Conservation (phyloP, 2,113 vertebrate genomes). For the Mormyrus iriodes region DNA sequence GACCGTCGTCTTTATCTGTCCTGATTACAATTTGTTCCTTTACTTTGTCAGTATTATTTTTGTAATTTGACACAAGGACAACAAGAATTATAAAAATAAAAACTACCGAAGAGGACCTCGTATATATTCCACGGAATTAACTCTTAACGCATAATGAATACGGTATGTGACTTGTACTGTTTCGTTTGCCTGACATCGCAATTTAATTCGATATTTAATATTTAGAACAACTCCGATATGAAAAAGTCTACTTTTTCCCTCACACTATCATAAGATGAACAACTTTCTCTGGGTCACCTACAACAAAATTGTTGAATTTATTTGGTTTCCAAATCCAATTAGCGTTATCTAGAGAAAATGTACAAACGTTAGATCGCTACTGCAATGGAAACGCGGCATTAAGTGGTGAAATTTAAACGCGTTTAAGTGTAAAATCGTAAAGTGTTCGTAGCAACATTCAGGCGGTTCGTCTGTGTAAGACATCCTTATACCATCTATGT, state of each 20-base stretch:
- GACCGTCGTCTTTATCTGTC: neutral
- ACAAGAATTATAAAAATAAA: neutral
- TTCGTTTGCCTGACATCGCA: neutral
- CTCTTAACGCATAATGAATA: neutral
- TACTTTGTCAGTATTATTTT: neutral
- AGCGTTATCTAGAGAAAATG: neutral
- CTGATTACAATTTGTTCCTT: neutral
- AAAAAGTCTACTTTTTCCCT: neutral
- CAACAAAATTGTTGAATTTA: neutral
- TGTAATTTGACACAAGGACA: neutral
- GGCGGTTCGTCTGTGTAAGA: neutral
- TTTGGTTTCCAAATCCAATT: neutral
- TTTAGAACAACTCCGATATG: neutral
- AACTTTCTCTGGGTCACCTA: neutral
- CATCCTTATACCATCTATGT: neutral
- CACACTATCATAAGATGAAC: neutral
- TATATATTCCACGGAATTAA: neutral
- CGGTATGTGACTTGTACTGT: neutral
- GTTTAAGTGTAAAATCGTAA: neutral
- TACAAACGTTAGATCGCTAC: neutral
- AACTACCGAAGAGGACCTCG: neutral
- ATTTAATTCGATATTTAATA: neutral
- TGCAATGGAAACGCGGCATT: neutral
- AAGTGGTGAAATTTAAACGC: neutral
- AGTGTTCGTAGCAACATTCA: neutral